A percentile compares a stretch with the other conserved stretches of the same genome.
Conservation (phyloP, 2,888 invertebrate species). For the Lycaena phlaeas region DNA sequence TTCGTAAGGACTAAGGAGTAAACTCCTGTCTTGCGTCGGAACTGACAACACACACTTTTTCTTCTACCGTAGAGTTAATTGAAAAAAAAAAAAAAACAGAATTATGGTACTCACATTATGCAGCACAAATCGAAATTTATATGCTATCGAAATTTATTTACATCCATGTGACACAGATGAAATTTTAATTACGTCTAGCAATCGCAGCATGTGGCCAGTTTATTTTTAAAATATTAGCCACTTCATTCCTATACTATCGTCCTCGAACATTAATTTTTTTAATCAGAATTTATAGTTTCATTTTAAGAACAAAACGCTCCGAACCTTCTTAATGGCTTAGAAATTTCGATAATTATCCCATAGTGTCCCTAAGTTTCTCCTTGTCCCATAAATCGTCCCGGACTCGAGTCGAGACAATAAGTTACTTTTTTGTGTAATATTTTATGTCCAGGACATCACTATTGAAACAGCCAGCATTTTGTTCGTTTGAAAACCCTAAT, state of each 20-base stretch:
- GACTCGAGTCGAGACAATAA: conserved; percentile 43
- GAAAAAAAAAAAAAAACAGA: no score
- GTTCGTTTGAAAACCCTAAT: conserved; percentile 17
- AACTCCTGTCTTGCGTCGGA: no score
- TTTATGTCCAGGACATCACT: not conserved
- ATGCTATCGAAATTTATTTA: no score
- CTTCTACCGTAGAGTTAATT: no score
- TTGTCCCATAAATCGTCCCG: conserved; percentile 60
- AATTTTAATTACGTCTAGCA: no score
- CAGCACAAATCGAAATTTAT: no score
- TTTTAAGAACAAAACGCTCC: conserved; percentile 3
- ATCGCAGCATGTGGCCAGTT: not conserved
- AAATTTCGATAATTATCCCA: conserved; percentile 2
- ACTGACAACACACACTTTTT: no score
- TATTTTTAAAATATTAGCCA: conserved; percentile 1
- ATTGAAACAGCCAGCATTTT: not conserved
- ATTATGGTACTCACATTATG: no score
- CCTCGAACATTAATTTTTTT: not conserved
- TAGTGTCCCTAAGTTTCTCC: conserved; percentile 34
- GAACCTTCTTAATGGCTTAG: not conserved
- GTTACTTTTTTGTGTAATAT: conserved; percentile 1
- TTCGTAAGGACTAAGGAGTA: no score
- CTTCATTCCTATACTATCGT: not conserved
- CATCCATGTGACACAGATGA: no score
- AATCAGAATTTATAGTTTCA: conserved; percentile 3